phyloP scores from a whole-genome alignment of 2,797 vertebrate species.

The Peromyscus nudipes region DNA sequence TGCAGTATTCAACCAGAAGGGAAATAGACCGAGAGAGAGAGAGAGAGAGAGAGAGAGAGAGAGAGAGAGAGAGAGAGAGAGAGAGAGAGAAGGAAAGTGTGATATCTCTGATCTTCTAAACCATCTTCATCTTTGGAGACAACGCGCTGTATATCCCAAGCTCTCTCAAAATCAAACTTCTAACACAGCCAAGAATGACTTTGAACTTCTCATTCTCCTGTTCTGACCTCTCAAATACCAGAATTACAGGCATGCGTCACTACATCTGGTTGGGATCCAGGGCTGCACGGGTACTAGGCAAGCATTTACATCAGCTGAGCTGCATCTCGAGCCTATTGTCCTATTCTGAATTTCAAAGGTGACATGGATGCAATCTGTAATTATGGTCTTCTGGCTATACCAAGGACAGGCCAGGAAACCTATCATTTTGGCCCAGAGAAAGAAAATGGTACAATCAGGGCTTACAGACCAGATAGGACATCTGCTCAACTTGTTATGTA shows the following conservation, averaged over 20 bases:
- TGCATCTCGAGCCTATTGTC: neutral
- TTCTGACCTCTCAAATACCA: neutral
- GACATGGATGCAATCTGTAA: rapidly evolving
- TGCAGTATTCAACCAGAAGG: neutral
- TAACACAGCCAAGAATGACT: neutral
- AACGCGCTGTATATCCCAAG: neutral
- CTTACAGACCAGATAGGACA: rapidly evolving
- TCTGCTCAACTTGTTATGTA: rapidly evolving
- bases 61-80: no score
- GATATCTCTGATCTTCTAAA: neutral
- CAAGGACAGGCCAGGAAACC: neutral
- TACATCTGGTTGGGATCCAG: neutral
- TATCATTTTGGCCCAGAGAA: neutral
- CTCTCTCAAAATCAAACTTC: neutral
- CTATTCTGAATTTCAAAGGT: neutral
- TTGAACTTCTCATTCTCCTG: no score
- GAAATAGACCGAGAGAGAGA: neutral
- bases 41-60: no score
- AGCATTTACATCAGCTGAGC: neutral
- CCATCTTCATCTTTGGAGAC: neutral
- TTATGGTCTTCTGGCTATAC: neutral
- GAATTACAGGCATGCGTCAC: neutral
- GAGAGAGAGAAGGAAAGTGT: no score
- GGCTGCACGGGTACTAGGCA: neutral
- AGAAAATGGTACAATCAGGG: neutral